Base-by-base conservation (phyloP, 2,113 vertebrate species). In the Oreochromis spilurus region DNA sequence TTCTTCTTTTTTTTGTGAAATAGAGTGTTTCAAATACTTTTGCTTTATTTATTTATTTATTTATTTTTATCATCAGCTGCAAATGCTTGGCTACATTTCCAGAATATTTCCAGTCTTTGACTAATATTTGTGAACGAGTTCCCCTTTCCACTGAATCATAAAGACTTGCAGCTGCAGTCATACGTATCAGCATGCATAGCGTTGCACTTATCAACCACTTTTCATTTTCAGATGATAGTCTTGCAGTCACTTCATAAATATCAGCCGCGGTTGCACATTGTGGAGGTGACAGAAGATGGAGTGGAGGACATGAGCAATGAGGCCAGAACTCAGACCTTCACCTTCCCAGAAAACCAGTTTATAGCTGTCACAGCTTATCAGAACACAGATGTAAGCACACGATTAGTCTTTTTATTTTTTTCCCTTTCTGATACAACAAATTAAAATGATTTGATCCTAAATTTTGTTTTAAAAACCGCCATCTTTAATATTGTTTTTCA, bases 311-410 rank as follows among this genome's bases (percentile, higher is more conserved):
- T 99, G 87, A 99, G 97, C 17, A 98, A 97, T 29, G 98, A 99
- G 82, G 97, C 98, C 6, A 97, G 99, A 94, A 98, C 98, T 0
- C 99, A 99, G 75, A 99, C 97, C 0, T 99, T 99, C 87, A 98
- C 98, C 26, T 99, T 99, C 84, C 97, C 98, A 2, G 99, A 99
- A 95, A 99, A 98, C 0, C 99, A 99, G 95, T 99, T 99, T 90
- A 99, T 99, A 81, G 99, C 99, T 0, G 99, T 99, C 84, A 99
- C 99, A 1, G 99, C 99, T 0, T 99, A 99, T 95, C 99, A 99
- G 92, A 99, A 99, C 90, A 99, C 99, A 2, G 98, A 99, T 24
- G 98, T 99, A 96, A 99, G 94, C 13, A 17, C 13, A 14, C 16
- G n/a, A 14, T 21, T 40, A 12, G 6, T 52, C 26, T 13, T 50